Evolutionary conservation across 2,113 vertebrate genomes (phyloP).

Genomic region (Ranitomeya imitator): DNA sequence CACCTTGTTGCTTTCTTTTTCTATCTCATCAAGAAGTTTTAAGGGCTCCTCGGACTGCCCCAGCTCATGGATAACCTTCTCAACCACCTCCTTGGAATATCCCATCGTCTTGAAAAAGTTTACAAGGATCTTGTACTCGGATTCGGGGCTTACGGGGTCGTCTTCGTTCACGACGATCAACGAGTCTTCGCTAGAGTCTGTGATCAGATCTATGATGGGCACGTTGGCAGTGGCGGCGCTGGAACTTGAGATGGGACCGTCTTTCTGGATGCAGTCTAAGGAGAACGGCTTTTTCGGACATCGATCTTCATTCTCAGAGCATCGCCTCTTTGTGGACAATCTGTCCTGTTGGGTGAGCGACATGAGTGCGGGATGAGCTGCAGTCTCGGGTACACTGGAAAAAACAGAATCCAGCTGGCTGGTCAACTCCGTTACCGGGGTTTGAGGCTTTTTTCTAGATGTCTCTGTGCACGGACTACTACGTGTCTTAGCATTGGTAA

Average conservation of each 20-base stretch:
- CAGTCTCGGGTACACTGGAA: constrained; percentile 70
- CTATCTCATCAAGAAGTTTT: constrained; percentile 87
- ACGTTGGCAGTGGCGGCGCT: constrained; percentile 56
- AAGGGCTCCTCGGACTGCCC: constrained; percentile 89
- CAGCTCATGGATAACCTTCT: constrained; percentile 84
- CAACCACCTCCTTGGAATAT: constrained; percentile 88
- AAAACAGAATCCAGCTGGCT: constrained; percentile 86
- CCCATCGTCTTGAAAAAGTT: constrained; percentile 99
- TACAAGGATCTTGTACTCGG: constrained; percentile 91
- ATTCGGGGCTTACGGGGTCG: constrained; percentile 84
- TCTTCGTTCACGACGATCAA: constrained; percentile 69
- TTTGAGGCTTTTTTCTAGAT: constrained; percentile 83
- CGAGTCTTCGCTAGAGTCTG: constrained; percentile 56
- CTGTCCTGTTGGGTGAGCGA: constrained; percentile 78
- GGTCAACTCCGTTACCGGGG: constrained; percentile 90
- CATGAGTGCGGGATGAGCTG: constrained; percentile 65
- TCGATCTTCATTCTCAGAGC: constrained; percentile 86
- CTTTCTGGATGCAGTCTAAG: constrained; percentile 74
- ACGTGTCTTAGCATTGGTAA: background rate
- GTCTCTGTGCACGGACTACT: constrained; percentile 67
- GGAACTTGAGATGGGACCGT: constrained; percentile 17
- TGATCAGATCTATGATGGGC: constrained; percentile 64
- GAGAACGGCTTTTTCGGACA: constrained; percentile 92
- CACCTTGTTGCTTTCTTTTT: constrained; percentile 77
- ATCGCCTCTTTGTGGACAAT: constrained; percentile 87